These are phyloP conservation scores for Atherix ibis DNA, from an alignment of 2,888 invertebrate species.

Conservation along the genomic window DNA sequence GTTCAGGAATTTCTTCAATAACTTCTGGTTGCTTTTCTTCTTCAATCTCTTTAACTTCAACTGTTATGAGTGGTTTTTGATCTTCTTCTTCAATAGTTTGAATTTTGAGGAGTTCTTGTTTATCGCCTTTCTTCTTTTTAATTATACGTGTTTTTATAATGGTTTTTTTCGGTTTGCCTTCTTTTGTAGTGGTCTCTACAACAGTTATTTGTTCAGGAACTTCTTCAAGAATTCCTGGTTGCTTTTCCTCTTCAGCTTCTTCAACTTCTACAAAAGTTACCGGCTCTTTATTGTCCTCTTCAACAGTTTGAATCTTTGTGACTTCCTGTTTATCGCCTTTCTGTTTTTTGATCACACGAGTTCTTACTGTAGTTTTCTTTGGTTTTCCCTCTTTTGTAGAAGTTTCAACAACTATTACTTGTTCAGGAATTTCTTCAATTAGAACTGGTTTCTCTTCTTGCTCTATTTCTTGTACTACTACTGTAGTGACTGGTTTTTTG, in stretches of 20 bases:
- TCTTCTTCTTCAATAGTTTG: slow-evolving; percentile 32
- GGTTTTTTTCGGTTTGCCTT: slow-evolving; percentile 27
- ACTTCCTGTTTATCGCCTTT: slow-evolving; percentile 24
- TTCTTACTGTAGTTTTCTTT: slow-evolving; percentile 22
- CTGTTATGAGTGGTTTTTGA: slow-evolving; percentile 28
- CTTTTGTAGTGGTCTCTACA: slow-evolving; percentile 28
- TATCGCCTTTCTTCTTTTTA: slow-evolving; percentile 31
- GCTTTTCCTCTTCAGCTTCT: slow-evolving; percentile 12
- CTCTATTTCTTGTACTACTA: slow-evolving; percentile 13
- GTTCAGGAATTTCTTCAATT: slow-evolving; percentile 13
- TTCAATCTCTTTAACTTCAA: slow-evolving; percentile 14
- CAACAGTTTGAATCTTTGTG: slow-evolving; percentile 30
- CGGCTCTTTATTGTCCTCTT: slow-evolving; percentile 26
- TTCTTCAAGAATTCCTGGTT: slow-evolving; percentile 17
- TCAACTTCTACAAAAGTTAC: slow-evolving; percentile 20
- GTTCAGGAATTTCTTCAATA: slow-evolving; percentile 16
- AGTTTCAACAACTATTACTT: slow-evolving; percentile 13
- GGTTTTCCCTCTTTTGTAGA: slow-evolving; percentile 19
- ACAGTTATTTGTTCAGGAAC: slow-evolving; percentile 26
- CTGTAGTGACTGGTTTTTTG: slow-evolving; percentile 25
- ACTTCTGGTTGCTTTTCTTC: slow-evolving; percentile 7
- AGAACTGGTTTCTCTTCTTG: slow-evolving; percentile 19
- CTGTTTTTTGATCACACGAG: slow-evolving; percentile 16
- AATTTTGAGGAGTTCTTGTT: slow-evolving; percentile 32
- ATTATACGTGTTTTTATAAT: slow-evolving; percentile 33